Conservation (phyloP, 2,888 invertebrate genomes). For the Drosophila rubida region DNA sequence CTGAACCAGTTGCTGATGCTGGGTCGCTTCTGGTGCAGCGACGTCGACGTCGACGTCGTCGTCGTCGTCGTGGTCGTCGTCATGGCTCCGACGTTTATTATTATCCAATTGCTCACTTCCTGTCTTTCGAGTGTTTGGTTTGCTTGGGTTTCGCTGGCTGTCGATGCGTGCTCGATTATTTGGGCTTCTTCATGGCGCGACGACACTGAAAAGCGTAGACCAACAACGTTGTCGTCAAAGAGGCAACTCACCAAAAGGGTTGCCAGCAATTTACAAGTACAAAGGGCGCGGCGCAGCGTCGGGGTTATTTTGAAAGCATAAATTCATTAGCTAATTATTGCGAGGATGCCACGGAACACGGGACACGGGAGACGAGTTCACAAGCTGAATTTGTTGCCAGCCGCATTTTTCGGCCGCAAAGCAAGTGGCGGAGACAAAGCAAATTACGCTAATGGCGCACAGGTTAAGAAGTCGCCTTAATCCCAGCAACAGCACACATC, state of each 20-base stretch:
- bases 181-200: slow-evolving; percentile 54
- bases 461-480: slow-evolving; percentile 73
- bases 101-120: slow-evolving; percentile 52
- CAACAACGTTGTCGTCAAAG: slow-evolving; percentile 20
- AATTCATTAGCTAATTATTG: slow-evolving; percentile 65
- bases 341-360: slow-evolving; percentile 53
- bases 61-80: not conserved
- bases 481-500: slow-evolving; percentile 50
- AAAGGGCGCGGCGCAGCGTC: slow-evolving; percentile 30
- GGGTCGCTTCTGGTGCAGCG: slow-evolving; percentile 88
- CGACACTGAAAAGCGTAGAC: slow-evolving; percentile 61
- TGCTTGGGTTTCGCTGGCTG: too few species aligned
- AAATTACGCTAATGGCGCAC: slow-evolving; percentile 74
- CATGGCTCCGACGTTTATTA: slow-evolving; percentile 38
- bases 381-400: slow-evolving; percentile 59
- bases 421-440: slow-evolving; percentile 53
- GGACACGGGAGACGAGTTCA: too few species aligned
- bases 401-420: slow-evolving; percentile 51
- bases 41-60: slow-evolving; percentile 63
- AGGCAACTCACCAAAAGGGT: not conserved
- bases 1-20: slow-evolving; percentile 93
- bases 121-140: slow-evolving; percentile 29
- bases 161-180: too few species aligned
- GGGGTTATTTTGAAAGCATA: too few species aligned
- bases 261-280: slow-evolving; percentile 73